A percentile compares a stretch with the other conserved stretches of the same genome.
Evolutionary conservation across 2,113 vertebrate species (phyloP).

Genomic region (Lampris megalopsis): DNA sequence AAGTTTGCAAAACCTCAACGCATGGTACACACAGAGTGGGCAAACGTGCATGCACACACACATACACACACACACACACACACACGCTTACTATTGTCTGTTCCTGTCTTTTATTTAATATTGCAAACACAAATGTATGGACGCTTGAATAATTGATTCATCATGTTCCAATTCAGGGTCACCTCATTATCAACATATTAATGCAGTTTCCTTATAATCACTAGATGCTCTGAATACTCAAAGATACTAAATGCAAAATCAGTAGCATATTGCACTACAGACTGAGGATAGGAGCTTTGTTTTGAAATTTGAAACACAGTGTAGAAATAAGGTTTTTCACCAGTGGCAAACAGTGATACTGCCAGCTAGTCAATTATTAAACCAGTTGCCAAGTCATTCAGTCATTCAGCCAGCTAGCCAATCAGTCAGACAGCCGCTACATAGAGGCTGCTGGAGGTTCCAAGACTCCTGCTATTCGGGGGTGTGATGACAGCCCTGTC

Average conservation of each 20-base stretch:
- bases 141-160: slow-evolving; percentile 57
- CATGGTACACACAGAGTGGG: no score
- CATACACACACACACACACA: slow-evolving; percentile 23
- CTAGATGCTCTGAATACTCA: slow-evolving; percentile 26
- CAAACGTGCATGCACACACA: background rate
- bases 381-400: background rate
- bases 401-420: background rate
- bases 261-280: slow-evolving; percentile 1
- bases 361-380: background rate
- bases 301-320: background rate
- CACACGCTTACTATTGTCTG: slow-evolving; percentile 49
- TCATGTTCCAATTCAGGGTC: slow-evolving; percentile 38
- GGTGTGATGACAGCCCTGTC: background rate
- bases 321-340: background rate
- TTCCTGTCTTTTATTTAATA: slow-evolving; percentile 62
- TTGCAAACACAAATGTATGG: slow-evolving; percentile 71
- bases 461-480: slow-evolving; percentile 13
- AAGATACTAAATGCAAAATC: background rate
- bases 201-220: slow-evolving; percentile 42
- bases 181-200: slow-evolving; percentile 50
- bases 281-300: background rate
- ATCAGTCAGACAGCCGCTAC: background rate
- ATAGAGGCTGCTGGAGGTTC: background rate
- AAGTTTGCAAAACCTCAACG: no score
- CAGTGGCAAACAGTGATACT: background rate